phyloP scores from a whole-genome alignment of 1,140 invertebrate genomes.

The Drosophila varians region DNA sequence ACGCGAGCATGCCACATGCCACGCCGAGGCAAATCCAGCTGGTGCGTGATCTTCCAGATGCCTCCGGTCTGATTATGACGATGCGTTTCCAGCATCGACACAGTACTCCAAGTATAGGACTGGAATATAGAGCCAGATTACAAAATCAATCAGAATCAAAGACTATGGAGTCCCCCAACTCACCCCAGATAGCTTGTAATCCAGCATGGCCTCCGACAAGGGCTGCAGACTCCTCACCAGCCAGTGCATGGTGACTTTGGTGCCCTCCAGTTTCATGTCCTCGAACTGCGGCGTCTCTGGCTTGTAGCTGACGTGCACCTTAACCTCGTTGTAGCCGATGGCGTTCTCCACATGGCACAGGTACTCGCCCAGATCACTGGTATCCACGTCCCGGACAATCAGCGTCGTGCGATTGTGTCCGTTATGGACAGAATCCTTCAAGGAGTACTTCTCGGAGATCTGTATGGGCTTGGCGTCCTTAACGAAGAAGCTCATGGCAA shows the following conservation, averaged over 20 bases:
- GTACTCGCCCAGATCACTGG: constrained; percentile 72
- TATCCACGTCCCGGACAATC: constrained; percentile 50
- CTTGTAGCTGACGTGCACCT: constrained; percentile 59
- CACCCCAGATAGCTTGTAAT: constrained; percentile 72
- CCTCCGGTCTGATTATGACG: constrained; percentile 64
- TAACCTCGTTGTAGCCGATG: constrained; percentile 61
- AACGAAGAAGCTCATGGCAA: constrained; percentile 61
- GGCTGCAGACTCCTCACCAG: constrained; percentile 75
- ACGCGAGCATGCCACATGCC: constrained; percentile 78
- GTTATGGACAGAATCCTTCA: constrained; percentile 58
- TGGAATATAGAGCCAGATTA: constrained; percentile 1
- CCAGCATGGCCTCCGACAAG: constrained; percentile 72
- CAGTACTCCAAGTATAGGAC: constrained; percentile 78
- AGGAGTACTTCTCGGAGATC: constrained; percentile 62
- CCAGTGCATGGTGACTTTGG: constrained; percentile 71
- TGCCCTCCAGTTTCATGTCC: constrained; percentile 55
- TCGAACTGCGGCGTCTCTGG: constrained; percentile 79
- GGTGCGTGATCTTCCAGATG: constrained; percentile 80
- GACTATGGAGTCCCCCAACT: constrained; percentile 6
- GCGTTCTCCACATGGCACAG: constrained; percentile 70
- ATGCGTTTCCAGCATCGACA: constrained; percentile 68
- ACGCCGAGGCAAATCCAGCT: constrained; percentile 64
- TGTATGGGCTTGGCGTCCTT: constrained; percentile 58
- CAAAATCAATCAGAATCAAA: neutral
- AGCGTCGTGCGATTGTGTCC: constrained; percentile 73